A percentile compares a stretch with the other conserved stretches of the same genome.
Conservation (phyloP, 2,888 invertebrate species). For the Cataglyphis livida region DNA sequence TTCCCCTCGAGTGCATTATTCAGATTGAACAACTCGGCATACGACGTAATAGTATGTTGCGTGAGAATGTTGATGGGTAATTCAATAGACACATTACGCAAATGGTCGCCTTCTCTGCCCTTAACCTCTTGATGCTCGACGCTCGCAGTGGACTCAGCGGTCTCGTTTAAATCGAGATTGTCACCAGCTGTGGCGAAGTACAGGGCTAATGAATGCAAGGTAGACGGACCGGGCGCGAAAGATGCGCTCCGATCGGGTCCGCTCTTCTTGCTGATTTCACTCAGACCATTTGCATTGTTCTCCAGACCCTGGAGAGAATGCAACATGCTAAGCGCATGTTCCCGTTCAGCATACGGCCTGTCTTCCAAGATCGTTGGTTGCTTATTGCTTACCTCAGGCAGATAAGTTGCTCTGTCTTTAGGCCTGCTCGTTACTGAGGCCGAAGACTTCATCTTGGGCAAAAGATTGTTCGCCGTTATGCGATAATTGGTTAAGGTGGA, state of each 20-base stretch:
- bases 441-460: conserved; percentile 64
- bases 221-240: conserved; percentile 92
- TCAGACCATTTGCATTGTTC: conserved; percentile 83
- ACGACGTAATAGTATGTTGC: conserved; percentile 89
- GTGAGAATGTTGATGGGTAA: conserved; percentile 89
- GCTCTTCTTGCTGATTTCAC: background rate
- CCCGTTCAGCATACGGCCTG: conserved; percentile 86
- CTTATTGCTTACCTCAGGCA: conserved; percentile 58
- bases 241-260: conserved; percentile 85
- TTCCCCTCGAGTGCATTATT: conserved; percentile 81
- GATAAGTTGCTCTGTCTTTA: conserved; percentile 59
- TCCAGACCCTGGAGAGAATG: conserved; percentile 89
- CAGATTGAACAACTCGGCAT: conserved; percentile 86
- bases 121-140: conserved; percentile 50
- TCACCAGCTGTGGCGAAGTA: conserved; percentile 92
- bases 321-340: conserved; percentile 90
- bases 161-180: conserved; percentile 81
- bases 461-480: conserved; percentile 63
- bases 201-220: conserved; percentile 91
- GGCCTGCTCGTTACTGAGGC: conserved; percentile 8
- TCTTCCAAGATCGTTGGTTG: conserved; percentile 61
- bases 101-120: conserved; percentile 49
- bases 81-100: conserved; percentile 81
- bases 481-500: conserved; percentile 61
- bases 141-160: conserved; percentile 72